A percentile compares a stretch with the other conserved stretches of the same genome.
Conservation (phyloP, 2,113 vertebrate genomes). For the Phalacrocorax pelagicus region DNA sequence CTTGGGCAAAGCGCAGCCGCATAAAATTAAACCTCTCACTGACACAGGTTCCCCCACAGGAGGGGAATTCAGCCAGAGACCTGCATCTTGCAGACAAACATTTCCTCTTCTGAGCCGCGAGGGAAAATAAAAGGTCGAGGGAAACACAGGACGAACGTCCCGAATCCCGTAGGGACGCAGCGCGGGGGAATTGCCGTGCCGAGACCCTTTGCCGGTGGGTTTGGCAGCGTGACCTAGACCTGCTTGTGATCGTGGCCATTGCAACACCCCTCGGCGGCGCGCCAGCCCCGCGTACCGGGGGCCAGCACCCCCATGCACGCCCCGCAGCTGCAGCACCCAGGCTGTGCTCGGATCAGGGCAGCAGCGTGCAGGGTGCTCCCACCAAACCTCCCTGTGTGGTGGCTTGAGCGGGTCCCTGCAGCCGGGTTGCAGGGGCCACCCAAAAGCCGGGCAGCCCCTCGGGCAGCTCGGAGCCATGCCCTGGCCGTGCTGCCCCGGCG, state of each 20-base stretch:
- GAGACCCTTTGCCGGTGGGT: background rate
- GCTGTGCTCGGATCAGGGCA: background rate
- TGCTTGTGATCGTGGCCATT: background rate
- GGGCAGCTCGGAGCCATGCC: background rate
- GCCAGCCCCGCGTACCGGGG: accelerated
- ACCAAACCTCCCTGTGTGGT: too few species aligned
- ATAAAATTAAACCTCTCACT: background rate
- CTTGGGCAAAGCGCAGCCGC: background rate
- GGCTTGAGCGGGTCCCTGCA: too few species aligned
- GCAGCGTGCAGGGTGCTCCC: background rate
- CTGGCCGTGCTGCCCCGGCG: background rate
- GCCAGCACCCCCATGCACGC: accelerated
- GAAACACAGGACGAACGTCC: accelerated
- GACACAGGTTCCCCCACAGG: background rate
- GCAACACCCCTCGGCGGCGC: background rate
- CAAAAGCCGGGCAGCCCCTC: background rate
- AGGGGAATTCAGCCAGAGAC: background rate
- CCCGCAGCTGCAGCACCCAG: background rate
- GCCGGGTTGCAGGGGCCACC: background rate
- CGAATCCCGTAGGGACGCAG: accelerated
- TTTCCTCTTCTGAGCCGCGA: background rate
- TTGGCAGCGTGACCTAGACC: background rate
- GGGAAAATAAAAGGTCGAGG: background rate
- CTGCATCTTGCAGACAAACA: background rate
- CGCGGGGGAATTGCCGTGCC: accelerated